phyloP scores from a whole-genome alignment of 2,113 vertebrate species.

The Muntiacus reevesi region DNA sequence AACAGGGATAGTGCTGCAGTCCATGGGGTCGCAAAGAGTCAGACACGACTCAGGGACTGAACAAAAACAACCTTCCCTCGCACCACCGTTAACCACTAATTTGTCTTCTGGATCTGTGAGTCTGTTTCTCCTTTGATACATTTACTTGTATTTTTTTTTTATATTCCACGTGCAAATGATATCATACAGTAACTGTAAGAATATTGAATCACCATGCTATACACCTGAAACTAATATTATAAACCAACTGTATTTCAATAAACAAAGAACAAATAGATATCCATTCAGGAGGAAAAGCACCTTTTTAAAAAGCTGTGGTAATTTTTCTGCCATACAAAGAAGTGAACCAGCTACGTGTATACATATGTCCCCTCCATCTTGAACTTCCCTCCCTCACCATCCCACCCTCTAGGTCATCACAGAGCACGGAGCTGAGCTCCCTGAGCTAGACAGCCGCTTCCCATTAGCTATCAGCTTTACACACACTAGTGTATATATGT shows the following conservation, averaged over 20 bases:
- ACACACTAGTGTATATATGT: rapidly evolving
- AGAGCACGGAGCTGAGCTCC: neutral
- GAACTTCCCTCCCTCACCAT: neutral
- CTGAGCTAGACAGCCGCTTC: neutral
- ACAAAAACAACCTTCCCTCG: neutral
- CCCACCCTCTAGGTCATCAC: neutral
- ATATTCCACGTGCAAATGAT: neutral
- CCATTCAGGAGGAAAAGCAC: neutral
- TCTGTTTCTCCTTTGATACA: neutral
- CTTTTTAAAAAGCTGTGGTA: neutral
- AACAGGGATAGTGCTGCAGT: neutral
- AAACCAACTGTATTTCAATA: neutral
- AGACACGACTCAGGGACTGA: rapidly evolving
- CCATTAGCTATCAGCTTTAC: neutral
- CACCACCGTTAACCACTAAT: neutral
- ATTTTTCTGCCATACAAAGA: neutral
- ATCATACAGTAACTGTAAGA: neutral
- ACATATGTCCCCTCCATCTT: neutral
- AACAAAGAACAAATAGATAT: neutral
- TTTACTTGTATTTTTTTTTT: neutral
- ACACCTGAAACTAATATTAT: neutral
- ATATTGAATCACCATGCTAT: neutral
- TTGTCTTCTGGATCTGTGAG: neutral
- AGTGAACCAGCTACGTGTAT: neutral
- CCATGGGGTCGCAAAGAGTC: rapidly evolving